A percentile compares a stretch with the other conserved stretches of the same genome.
Conservation (phyloP, 1,140 invertebrate genomes). For the Aphaenogaster ashmeadi region DNA sequence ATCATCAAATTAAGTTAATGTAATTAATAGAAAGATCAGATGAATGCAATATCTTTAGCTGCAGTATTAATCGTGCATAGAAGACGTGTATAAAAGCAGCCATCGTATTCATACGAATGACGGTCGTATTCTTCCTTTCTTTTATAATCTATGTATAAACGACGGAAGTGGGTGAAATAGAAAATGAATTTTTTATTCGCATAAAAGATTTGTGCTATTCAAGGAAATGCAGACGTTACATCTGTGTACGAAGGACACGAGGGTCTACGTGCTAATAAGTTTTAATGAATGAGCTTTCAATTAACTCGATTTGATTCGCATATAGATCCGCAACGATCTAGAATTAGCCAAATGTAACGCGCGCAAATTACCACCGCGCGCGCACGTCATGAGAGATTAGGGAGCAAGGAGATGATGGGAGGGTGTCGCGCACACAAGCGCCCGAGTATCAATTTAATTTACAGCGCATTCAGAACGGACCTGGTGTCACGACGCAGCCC, state of each 20-base stretch:
- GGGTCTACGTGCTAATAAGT: background rate
- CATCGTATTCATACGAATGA: background rate
- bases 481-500: conserved; percentile 37
- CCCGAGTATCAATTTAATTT: conserved; percentile 59
- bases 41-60: background rate
- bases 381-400: conserved; percentile 44
- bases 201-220: background rate
- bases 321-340: background rate
- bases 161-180: background rate
- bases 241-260: background rate
- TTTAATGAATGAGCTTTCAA: conserved; percentile 26
- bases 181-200: background rate
- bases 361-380: conserved; percentile 27
- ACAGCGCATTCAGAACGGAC: conserved; percentile 46
- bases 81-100: background rate
- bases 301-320: conserved; percentile 22
- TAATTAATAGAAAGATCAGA: conserved; percentile 12
- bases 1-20: conserved; percentile 24
- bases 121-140: background rate
- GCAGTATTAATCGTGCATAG: background rate
- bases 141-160: background rate
- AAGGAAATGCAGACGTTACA: background rate
- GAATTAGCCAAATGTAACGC: conserved; percentile 47
- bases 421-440: conserved; percentile 23
- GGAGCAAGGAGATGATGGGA: conserved; percentile 36